A percentile compares a stretch with the other conserved stretches of the same genome.
Conservation (phyloP, 2,113 vertebrate species). For the Phalacrocorax pelagicus region DNA sequence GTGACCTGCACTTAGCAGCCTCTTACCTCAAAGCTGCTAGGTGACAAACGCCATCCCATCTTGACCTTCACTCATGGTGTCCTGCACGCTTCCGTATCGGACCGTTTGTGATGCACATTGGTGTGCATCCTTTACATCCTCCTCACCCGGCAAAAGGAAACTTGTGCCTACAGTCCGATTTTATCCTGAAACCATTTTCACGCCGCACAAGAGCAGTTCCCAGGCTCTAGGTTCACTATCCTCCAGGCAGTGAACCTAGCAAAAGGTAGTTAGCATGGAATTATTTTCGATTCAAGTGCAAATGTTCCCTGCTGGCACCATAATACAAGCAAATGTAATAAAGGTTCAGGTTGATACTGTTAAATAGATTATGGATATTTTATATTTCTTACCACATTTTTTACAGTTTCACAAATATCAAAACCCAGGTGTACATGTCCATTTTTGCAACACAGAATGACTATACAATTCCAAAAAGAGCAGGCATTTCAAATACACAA, state of each 20-base stretch:
- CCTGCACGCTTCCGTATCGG: accelerated
- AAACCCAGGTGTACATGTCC: slow-evolving; percentile 65
- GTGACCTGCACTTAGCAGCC: not conserved
- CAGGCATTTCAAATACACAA: slow-evolving; percentile 70
- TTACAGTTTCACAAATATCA: slow-evolving; percentile 73
- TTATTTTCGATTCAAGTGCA: not conserved
- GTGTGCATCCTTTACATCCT: not conserved
- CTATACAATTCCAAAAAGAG: slow-evolving; percentile 68
- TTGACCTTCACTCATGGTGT: not conserved
- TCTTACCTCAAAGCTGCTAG: not conserved
- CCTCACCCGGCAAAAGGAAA: not conserved
- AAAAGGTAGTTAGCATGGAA: not conserved
- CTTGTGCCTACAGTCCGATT: not conserved
- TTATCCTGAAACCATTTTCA: not conserved
- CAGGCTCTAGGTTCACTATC: not conserved
- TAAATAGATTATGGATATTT: slow-evolving; percentile 34
- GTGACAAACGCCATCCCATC: not conserved
- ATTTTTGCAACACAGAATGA: slow-evolving; percentile 62
- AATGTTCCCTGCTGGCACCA: not conserved
- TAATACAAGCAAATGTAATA: not conserved
- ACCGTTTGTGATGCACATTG: not conserved
- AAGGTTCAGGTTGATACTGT: not conserved
- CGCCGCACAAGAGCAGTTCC: not conserved
- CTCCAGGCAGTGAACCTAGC: not conserved
- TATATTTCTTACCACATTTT: slow-evolving; percentile 68